Conservation (phyloP, 2,113 vertebrate genomes). For the Pygoscelis antarcticus region DNA sequence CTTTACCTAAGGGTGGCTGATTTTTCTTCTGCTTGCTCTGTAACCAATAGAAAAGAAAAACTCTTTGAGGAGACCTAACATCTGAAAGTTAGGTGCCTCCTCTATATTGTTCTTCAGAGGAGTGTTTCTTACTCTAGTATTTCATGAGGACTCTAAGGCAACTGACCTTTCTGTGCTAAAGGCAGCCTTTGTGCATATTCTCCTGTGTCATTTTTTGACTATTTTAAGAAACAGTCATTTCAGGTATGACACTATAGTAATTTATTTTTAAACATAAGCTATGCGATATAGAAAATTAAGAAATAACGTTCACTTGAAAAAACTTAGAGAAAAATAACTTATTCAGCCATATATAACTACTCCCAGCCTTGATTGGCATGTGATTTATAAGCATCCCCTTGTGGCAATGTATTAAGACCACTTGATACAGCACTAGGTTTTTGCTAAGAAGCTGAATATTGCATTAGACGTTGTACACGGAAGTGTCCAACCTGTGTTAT, state of each 20-base stretch:
- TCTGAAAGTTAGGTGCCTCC: background rate
- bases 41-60: background rate
- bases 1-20: background rate
- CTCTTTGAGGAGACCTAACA: background rate
- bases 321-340: background rate
- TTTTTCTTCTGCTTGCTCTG: background rate
- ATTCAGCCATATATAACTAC: background rate
- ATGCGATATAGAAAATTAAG: background rate
- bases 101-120: background rate
- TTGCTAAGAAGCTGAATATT: background rate
- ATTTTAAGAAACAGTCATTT: background rate
- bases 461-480: background rate
- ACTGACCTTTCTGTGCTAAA: background rate
- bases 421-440: slow-evolving; percentile 17
- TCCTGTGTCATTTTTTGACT: background rate
- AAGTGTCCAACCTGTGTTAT: background rate
- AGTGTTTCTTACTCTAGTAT: background rate
- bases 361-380: background rate
- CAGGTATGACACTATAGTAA: background rate
- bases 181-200: background rate
- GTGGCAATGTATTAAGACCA: slow-evolving; percentile 9
- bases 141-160: background rate
- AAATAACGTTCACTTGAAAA: background rate
- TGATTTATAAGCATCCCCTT: slow-evolving; percentile 41
- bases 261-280: background rate